Conservation (phyloP, 2,888 invertebrate genomes). For the Amphipyra tragopoginis region DNA sequence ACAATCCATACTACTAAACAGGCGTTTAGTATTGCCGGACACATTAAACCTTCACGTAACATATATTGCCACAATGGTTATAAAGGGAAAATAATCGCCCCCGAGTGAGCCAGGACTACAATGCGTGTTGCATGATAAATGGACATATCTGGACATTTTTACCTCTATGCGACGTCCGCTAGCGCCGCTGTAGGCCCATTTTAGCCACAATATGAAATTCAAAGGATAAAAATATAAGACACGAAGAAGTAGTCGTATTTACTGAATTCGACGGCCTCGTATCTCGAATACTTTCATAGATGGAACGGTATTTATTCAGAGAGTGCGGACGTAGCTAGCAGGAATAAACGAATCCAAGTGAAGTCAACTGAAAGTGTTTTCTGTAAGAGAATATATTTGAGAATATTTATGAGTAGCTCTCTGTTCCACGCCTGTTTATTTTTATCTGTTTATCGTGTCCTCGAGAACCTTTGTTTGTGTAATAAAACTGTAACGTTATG, state of each 20-base stretch:
- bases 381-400: slow-evolving; percentile 48
- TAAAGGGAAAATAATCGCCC: slow-evolving; percentile 64
- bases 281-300: slow-evolving; percentile 58
- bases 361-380: slow-evolving; percentile 58
- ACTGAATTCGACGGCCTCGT: slow-evolving; percentile 55
- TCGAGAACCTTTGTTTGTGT: slow-evolving; percentile 45
- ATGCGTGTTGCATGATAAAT: slow-evolving; percentile 67
- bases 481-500: slow-evolving; percentile 35
- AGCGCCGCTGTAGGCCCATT: slow-evolving; percentile 55
- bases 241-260: slow-evolving; percentile 57
- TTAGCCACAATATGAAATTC: slow-evolving; percentile 68
- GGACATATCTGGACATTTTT: slow-evolving; percentile 59
- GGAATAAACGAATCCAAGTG: slow-evolving; percentile 59
- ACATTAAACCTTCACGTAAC: slow-evolving; percentile 47
- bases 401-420: slow-evolving; percentile 51
- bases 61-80: slow-evolving; percentile 54
- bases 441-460: slow-evolving; percentile 43
- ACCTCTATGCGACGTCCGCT: slow-evolving; percentile 49
- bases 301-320: slow-evolving; percentile 64
- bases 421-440: slow-evolving; percentile 40
- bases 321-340: slow-evolving; percentile 44
- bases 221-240: slow-evolving; percentile 68
- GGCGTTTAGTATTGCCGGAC: slow-evolving; percentile 46
- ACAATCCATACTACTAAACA: slow-evolving; percentile 42
- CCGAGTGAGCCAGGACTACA: slow-evolving; percentile 56